Evolutionary conservation across 2,797 vertebrate genomes (phyloP).

Genomic region (Fistularia tabacaria): DNA sequence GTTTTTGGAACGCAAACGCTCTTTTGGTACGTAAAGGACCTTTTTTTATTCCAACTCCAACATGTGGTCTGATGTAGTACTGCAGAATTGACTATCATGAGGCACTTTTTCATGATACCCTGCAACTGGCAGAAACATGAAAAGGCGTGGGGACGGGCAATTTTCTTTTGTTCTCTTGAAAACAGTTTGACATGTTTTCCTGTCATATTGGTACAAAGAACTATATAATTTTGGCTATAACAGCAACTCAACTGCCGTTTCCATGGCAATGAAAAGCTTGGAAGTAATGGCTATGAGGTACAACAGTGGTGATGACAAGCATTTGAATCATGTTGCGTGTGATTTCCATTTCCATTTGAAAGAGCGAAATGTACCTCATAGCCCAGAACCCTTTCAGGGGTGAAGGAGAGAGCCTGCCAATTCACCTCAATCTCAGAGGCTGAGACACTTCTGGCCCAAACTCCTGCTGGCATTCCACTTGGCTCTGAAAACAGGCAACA

Average conservation of each 20-base stretch:
- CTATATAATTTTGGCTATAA: slow-evolving; percentile 50
- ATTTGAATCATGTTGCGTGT: slow-evolving; percentile 52
- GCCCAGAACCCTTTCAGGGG: slow-evolving; percentile 88
- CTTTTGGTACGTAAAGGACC: slow-evolving; percentile 2
- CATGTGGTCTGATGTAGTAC: not conserved
- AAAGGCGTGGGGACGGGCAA: slow-evolving; percentile 38
- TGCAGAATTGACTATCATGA: slow-evolving; percentile 11
- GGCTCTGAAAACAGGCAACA: slow-evolving; percentile 82
- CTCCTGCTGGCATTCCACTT: slow-evolving; percentile 78
- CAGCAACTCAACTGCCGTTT: slow-evolving; percentile 43
- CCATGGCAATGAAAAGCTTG: slow-evolving; percentile 51
- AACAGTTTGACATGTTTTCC: slow-evolving; percentile 47
- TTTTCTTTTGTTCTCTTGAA: slow-evolving; percentile 55
- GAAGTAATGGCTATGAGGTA: slow-evolving; percentile 53
- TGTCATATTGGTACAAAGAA: slow-evolving; percentile 41
- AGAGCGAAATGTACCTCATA: slow-evolving; percentile 84
- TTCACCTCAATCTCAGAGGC: slow-evolving; percentile 89
- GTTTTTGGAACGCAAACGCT: slow-evolving; percentile 3
- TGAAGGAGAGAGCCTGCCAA: slow-evolving; percentile 84
- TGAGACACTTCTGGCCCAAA: slow-evolving; percentile 85
- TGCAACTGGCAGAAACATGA: slow-evolving; percentile 41
- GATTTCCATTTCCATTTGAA: slow-evolving; percentile 71
- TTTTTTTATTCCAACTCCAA: not conserved
- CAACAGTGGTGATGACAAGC: slow-evolving; percentile 56
- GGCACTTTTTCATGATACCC: slow-evolving; percentile 17